Evolutionary conservation across 2,113 vertebrate genomes (phyloP).

Genomic region (Platycercus adscitus): DNA sequence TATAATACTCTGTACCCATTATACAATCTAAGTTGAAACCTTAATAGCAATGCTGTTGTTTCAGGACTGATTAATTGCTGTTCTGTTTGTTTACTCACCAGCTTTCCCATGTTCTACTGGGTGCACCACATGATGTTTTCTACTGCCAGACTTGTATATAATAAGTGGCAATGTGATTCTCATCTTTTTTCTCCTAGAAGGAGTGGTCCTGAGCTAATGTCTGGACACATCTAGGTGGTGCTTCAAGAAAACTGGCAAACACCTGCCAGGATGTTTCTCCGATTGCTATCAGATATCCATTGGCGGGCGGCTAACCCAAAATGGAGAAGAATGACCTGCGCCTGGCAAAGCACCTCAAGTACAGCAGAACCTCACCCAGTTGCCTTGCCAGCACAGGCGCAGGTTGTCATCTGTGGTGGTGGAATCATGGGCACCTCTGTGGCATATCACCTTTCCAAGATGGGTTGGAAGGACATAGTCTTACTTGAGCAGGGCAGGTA

Average conservation of each 20-base stretch:
- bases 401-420: constrained; percentile 95
- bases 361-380: constrained; percentile 59
- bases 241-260: constrained; percentile 21
- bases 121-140: neutral
- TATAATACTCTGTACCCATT: rapidly evolving
- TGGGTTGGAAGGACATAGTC: constrained; percentile 93
- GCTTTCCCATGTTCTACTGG: rapidly evolving
- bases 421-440: constrained; percentile 94
- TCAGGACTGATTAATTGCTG: neutral
- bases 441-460: constrained; percentile 93
- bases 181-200: constrained; percentile 15
- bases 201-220: neutral
- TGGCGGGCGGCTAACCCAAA: constrained; percentile 53
- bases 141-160: neutral
- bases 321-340: constrained; percentile 63
- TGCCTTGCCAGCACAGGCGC: constrained; percentile 84
- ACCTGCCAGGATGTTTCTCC: constrained; percentile 77
- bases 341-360: constrained; percentile 33
- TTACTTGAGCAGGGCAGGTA: constrained; percentile 97
- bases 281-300: constrained; percentile 69
- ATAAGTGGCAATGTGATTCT: neutral
- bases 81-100: neutral
- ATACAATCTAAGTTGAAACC: neutral
- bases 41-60: neutral
- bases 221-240: neutral